Conservation (phyloP, 2,888 invertebrate species). For the Nyleta sp. region DNA sequence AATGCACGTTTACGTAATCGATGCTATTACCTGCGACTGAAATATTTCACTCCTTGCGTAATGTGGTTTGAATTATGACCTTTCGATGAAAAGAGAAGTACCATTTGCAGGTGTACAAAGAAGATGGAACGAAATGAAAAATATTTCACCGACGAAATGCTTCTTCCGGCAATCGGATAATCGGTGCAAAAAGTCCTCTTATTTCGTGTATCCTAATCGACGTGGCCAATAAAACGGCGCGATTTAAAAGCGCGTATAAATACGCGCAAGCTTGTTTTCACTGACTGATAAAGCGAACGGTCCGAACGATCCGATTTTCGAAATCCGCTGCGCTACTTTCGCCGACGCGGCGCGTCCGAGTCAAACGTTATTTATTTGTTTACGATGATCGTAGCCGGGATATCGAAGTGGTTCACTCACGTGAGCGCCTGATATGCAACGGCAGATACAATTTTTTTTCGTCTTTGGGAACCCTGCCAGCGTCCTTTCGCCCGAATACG, state of each 20-base stretch:
- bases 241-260: conserved; percentile 34
- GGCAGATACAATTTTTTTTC: conserved; percentile 63
- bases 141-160: neutral
- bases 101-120: too few relatives aligned
- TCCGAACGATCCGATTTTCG: conserved; percentile 26
- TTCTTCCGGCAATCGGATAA: neutral
- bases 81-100: too few relatives aligned
- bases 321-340: conserved; percentile 40
- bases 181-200: neutral
- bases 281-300: conserved; percentile 43
- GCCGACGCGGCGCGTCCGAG: conserved; percentile 37
- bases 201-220: conserved; percentile 33
- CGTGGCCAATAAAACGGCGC: conserved; percentile 35
- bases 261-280: conserved; percentile 34
- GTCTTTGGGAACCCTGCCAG: conserved; percentile 74
- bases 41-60: too few relatives aligned
- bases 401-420: conserved; percentile 58
- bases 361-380: conserved; percentile 75
- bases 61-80: too few relatives aligned
- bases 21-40: too few relatives aligned
- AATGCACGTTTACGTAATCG: too few relatives aligned
- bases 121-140: too few relatives aligned
- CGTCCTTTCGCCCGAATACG: conserved; percentile 72
- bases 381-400: conserved; percentile 64
- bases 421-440: conserved; percentile 51